A percentile compares a stretch with the other conserved stretches of the same genome.
Conservation (phyloP, 2,888 invertebrate species). For the Latheticus oryzae region DNA sequence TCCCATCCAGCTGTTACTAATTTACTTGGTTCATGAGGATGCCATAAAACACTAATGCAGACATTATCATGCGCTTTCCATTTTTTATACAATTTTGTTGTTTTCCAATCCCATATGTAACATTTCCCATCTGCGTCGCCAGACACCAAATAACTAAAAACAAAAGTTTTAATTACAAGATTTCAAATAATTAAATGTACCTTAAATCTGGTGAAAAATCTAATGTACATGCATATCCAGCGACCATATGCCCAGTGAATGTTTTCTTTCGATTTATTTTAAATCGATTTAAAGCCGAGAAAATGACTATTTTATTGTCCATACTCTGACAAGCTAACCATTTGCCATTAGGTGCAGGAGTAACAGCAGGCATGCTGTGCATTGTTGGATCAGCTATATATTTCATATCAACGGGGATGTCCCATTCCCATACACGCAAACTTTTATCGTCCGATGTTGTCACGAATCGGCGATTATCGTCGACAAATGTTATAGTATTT, state of each 20-base stretch:
- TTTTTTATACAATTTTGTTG: conserved; percentile 96
- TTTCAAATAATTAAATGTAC: conserved; percentile 63
- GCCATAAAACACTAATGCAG: conserved; percentile 95
- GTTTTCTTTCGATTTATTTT: conserved; percentile 98
- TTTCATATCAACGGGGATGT: conserved; percentile 99
- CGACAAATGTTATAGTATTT: conserved; percentile 98
- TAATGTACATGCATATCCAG: conserved; percentile 96
- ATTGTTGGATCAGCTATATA: conserved; percentile 99
- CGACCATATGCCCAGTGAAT: conserved; percentile 99
- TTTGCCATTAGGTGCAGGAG: conserved; percentile 95
- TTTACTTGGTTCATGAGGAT: conserved; percentile 98
- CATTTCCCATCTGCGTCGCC: conserved; percentile 99
- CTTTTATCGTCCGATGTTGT: conserved; percentile 99
- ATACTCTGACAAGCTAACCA: conserved; percentile 99
- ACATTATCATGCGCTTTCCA: conserved; percentile 99
- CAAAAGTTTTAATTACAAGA: conserved; percentile 23
- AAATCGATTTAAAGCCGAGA: conserved; percentile 96
- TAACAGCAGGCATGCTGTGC: conserved; percentile 99
- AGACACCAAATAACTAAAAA: conserved; percentile 89
- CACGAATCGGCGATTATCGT: conserved; percentile 97
- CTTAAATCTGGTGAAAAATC: conserved; percentile 99
- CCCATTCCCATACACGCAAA: conserved; percentile 99
- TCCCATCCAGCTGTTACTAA: conserved; percentile 99
- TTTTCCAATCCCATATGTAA: conserved; percentile 99
- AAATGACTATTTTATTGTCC: conserved; percentile 99